Base-by-base conservation (phyloP, 2,888 invertebrate genomes). In the Lomographa bimaculata region DNA sequence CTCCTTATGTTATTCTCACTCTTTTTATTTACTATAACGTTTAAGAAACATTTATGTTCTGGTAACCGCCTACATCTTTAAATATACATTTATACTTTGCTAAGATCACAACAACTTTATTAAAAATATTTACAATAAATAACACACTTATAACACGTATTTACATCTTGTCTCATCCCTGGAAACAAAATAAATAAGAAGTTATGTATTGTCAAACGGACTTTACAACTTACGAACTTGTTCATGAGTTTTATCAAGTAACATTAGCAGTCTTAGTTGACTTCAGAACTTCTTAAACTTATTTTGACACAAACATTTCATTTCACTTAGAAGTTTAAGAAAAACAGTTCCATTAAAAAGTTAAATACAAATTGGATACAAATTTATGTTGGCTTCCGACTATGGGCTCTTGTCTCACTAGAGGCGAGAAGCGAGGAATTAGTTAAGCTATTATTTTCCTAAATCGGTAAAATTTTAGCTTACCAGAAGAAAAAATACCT, bases 101-200 rank as follows among this genome's bases (percentile, higher is more conserved):
- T 82, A 82, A 71, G 69, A 84, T 84, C 84, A 84, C 82, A 80
- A 81, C 80, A 69, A 76, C 65, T 54, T 75, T 71, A 3, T 61
- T 64, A 66, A 71, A 64, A 57, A 56, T 83, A 80, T 82, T 76
- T 79, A 83, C 81, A 83, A 72, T 79, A 76, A 80, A 79, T 79
- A 78, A 73, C 14, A 72, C 53, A 57, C 56, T 67, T 68, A 66
- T 54, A 62, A 64, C 60, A 62, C 61, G 57, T 80, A 81, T 79
- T 71, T 82, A 82, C 80, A 83, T 58, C 65, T 71, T 76, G 69
- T 77, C 60, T 75, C 69, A 67, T 70, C 58, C 27, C 37, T 14
- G 14, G 24, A 14, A 28, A 29, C 29, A 33, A 33, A 39, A 42
- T 40, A 26, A 41, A 43, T 42, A 45, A 29, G 36, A 46, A 47